A percentile compares a stretch with the other conserved stretches of the same genome.
These are phyloP conservation scores for Miopithecus talapoin DNA, from an alignment of 2,797 vertebrate genomes.

Conservation along the genomic window DNA sequence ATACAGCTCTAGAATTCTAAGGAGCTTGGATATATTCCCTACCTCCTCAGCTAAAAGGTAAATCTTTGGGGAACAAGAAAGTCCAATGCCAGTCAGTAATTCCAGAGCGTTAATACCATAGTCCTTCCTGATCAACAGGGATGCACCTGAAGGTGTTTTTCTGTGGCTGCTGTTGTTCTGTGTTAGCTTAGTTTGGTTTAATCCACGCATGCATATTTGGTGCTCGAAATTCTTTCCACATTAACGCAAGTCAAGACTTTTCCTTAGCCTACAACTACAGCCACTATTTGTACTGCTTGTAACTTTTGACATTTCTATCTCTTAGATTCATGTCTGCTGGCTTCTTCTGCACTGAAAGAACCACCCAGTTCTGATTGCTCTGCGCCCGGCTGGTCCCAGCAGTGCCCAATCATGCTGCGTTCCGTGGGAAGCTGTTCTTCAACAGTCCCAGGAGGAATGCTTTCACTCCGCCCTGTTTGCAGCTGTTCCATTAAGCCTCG, in stretches of 20 bases:
- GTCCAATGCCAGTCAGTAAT: rapidly evolving
- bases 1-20: background rate
- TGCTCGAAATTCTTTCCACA: background rate
- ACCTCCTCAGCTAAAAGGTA: background rate
- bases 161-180: rapidly evolving
- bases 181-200: background rate
- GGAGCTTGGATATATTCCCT: rapidly evolving
- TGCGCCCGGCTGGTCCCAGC: constrained; percentile 11
- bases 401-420: background rate
- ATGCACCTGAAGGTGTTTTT: background rate
- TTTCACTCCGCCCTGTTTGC: background rate
- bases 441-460: background rate
- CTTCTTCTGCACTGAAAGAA: background rate
- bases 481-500: background rate
- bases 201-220: rapidly evolving
- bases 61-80: background rate
- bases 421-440: background rate
- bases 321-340: constrained; percentile 26
- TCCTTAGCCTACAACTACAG: background rate
- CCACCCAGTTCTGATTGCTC: constrained; percentile 37
- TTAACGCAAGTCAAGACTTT: background rate
- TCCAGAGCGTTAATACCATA: rapidly evolving
- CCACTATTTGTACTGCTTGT: background rate
- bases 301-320: constrained; percentile 38
- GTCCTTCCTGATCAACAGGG: rapidly evolving